phyloP scores from a whole-genome alignment of 2,113 vertebrate genomes.

The Lophius piscatorius region DNA sequence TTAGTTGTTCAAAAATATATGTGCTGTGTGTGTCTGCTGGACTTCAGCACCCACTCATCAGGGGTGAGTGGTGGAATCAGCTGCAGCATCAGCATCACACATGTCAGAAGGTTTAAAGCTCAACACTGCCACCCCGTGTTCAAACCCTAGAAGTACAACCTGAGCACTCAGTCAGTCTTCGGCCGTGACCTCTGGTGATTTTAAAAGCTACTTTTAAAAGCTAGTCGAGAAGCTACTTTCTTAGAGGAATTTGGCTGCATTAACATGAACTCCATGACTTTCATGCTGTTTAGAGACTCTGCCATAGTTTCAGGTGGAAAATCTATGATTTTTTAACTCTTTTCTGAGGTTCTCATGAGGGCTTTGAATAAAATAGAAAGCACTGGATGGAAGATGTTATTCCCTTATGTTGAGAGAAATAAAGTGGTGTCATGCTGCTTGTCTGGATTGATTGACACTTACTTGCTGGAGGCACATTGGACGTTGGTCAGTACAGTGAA shows the following conservation, averaged over 20 bases:
- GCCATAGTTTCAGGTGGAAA: background rate
- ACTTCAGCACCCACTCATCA: too few species aligned
- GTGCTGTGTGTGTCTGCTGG: too few species aligned
- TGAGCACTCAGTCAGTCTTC: too few species aligned
- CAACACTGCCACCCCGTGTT: conserved; percentile 43
- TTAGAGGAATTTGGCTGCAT: background rate
- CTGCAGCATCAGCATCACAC: background rate
- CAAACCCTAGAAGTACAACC: background rate
- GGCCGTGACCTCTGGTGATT: background rate
- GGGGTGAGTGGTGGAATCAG: conserved; percentile 4
- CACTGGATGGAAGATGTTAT: background rate
- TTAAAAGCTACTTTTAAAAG: too few species aligned
- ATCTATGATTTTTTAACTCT: background rate
- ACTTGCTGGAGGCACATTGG: conserved; percentile 95
- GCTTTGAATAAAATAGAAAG: background rate
- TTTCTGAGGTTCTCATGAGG: background rate
- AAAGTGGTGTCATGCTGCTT: background rate
- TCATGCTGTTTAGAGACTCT: too few species aligned
- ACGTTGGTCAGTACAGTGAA: conserved; percentile 95
- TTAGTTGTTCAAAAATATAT: too few species aligned
- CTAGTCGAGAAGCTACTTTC: background rate
- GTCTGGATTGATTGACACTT: conserved; percentile 60
- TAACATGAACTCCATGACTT: too few species aligned
- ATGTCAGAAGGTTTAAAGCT: conserved; percentile 9
- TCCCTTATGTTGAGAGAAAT: too few species aligned